Evolutionary conservation across 2,797 vertebrate genomes (phyloP), one percentile per base, ranked within the genome.

Genomic region (Fundulus diaphanus): DNA sequence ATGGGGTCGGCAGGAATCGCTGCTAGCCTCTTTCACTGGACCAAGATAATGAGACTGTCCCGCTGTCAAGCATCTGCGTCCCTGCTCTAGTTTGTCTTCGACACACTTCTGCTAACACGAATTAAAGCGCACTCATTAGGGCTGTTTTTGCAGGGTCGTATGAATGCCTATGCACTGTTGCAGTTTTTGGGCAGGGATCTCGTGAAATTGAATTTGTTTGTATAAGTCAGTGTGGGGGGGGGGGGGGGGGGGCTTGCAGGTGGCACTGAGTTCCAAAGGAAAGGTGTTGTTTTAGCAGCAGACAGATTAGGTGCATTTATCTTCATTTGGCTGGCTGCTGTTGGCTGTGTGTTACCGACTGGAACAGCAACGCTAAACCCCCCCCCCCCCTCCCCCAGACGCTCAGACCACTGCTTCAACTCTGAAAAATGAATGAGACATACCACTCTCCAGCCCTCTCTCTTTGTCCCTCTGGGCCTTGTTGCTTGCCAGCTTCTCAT

Each of bases 261-360:
- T 54, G 51, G 27, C 74, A 57, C 74, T 54, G 63, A 59, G 73
- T 83, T 72, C 85, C 80, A 78, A 56, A 78, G 75, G 33, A 57
- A 51, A 76, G 33, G 69, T 87, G 85, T 80, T 72, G 73, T 83
- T 93, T 85, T 90, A 87, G 87, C 89, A 90, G 83, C 56, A 24
- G 51, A 80, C 70, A 90, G 85, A 93, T 92, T 85, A 90, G 83
- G 80, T 82, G 80, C 85, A 94, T 95, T 93, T 84, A 82, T 94
- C 93, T 94, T 94, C 89, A 93, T 94, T 93, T 93, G 84, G 35
- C 52, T 70, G 79, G 76, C 75, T 76, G 70, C 46, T 67, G 59
- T 85, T 84, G 66, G 85, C 70, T 68, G 70, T 72, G 85, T 82
- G 86, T 84, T 90, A 89, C 86, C 85, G 88, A 78, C 82, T 89